Base-by-base conservation (phyloP, 2,797 vertebrate species). In the Brachymystax lenok region DNA sequence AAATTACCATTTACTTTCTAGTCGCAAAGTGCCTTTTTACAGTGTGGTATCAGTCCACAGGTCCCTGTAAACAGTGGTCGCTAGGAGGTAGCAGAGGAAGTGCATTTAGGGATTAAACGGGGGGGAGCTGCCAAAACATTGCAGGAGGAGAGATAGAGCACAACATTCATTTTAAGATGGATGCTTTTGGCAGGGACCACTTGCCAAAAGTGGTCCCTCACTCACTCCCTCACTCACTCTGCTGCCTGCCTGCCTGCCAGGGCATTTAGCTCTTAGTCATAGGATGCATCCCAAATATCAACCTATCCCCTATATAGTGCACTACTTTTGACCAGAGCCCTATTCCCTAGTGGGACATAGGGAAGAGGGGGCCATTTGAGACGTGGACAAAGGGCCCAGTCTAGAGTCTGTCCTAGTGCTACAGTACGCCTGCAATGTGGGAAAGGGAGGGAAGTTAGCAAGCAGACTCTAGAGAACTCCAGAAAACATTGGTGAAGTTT, bases 51-150 rank as follows among this genome's bases (percentile, higher is more conserved):
- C 59, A 64, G 70, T n/a, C 24, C 35, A 27, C 17, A 40, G 54
- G 52, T 77, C 35, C 16, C 28, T 30, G 5, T 30, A 35, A 67
- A 19, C 66, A 54, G 27, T 7, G 28, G 52, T 7, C 10, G 8
- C 59, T 24, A 63, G 8, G 21, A 24, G 21, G 8, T 46, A 46
- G 40, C 40, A 46, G 52, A 56, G 71, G 71, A 72, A 61, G 76
- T 52, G 50, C 70, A 76, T 79, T 74, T 76, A 59, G 50, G 63
- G 40, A 75, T 79, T 67, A 72, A 79, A 75, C 51, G 21, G 75
- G 6, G 35, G 33, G 35, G 52, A 52, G 46, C 69, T 40, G 50
- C 70, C 67, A 69, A 74, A 7, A n/a, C 56, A 35, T 33, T 56
- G 30, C 19, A 24, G 30, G 64, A 69, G 56, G n/a, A 10, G 19